Conservation (phyloP, 2,797 vertebrate genomes). For the Liparis tanakae region DNA sequence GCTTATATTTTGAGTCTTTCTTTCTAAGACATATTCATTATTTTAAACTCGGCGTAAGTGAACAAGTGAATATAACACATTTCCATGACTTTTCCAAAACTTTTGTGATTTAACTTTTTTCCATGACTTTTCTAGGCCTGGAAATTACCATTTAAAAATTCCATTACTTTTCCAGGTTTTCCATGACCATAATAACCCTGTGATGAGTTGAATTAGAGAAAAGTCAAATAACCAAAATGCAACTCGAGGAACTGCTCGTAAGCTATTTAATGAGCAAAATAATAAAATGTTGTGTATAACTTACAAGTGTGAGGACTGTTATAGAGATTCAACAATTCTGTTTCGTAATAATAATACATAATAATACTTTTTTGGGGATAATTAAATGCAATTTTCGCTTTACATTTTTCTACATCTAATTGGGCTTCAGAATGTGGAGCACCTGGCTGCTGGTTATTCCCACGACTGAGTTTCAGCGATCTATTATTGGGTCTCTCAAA, state of each 20-base stretch:
- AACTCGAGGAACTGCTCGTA: background rate
- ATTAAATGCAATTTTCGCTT: constrained; percentile 13
- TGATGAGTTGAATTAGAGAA: constrained; percentile 17
- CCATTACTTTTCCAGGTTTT: too few relatives aligned
- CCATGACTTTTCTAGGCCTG: too few relatives aligned
- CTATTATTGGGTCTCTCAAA: constrained; percentile 26
- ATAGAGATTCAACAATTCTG: background rate
- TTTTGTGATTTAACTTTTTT: too few relatives aligned
- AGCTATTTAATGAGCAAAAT: constrained; percentile 15
- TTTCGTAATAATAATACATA: constrained; percentile 1
- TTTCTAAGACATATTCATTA: too few relatives aligned
- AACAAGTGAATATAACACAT: too few relatives aligned
- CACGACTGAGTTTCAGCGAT: constrained; percentile 46
- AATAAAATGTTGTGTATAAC: background rate
- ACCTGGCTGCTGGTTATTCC: constrained; percentile 56
- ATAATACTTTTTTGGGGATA: background rate
- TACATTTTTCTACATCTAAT: constrained; percentile 52
- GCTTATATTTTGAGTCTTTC: too few relatives aligned
- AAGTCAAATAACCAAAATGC: background rate
- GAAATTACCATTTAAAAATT: too few relatives aligned
- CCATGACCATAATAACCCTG: too few relatives aligned
- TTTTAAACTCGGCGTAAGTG: too few relatives aligned
- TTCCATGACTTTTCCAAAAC: too few relatives aligned
- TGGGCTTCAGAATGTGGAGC: constrained; percentile 58
- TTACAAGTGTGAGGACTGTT: background rate